phyloP scores from a whole-genome alignment of 1,140 invertebrate species.

The Drosophila triauraria region DNA sequence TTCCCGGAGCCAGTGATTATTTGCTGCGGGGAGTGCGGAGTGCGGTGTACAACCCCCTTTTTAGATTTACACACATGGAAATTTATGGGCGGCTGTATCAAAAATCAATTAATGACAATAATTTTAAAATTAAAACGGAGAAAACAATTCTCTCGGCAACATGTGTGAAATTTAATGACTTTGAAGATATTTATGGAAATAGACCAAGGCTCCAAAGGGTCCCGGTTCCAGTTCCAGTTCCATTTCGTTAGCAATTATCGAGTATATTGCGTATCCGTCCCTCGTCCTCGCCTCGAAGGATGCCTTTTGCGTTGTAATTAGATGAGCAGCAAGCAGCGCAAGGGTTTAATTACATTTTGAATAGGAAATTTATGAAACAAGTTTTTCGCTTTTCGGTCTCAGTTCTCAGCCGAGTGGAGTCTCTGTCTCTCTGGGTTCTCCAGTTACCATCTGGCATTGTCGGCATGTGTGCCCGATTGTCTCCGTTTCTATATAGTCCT shows the following conservation, averaged over 20 bases:
- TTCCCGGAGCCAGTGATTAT: slow-evolving; percentile 39
- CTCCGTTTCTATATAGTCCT: slow-evolving; percentile 22
- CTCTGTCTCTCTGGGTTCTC: not conserved
- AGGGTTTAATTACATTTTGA: slow-evolving; percentile 84
- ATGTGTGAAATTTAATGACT: slow-evolving; percentile 84
- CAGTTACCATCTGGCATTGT: slow-evolving; percentile 44
- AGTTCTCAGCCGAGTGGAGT: not conserved
- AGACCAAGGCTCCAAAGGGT: slow-evolving; percentile 28
- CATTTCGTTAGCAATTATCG: slow-evolving; percentile 81
- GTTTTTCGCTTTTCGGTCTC: slow-evolving; percentile 63
- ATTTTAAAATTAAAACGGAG: slow-evolving; percentile 77
- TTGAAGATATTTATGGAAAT: slow-evolving; percentile 82
- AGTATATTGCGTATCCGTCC: slow-evolving; percentile 61
- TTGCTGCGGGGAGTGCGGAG: slow-evolving; percentile 6
- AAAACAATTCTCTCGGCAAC: slow-evolving; percentile 72
- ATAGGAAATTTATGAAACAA: slow-evolving; percentile 83
- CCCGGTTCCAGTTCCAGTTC: not conserved
- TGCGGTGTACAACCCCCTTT: slow-evolving; percentile 2
- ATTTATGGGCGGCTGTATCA: slow-evolving; percentile 75
- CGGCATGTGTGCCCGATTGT: slow-evolving; percentile 65
- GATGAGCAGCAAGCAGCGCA: slow-evolving; percentile 70
- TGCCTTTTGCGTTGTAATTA: slow-evolving; percentile 78
- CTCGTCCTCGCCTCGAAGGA: slow-evolving; percentile 22
- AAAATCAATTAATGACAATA: slow-evolving; percentile 84
- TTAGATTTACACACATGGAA: slow-evolving; percentile 56